Evolutionary conservation across 2,888 invertebrate species (phyloP).

Genomic region (Cecidostiba fungosa): DNA sequence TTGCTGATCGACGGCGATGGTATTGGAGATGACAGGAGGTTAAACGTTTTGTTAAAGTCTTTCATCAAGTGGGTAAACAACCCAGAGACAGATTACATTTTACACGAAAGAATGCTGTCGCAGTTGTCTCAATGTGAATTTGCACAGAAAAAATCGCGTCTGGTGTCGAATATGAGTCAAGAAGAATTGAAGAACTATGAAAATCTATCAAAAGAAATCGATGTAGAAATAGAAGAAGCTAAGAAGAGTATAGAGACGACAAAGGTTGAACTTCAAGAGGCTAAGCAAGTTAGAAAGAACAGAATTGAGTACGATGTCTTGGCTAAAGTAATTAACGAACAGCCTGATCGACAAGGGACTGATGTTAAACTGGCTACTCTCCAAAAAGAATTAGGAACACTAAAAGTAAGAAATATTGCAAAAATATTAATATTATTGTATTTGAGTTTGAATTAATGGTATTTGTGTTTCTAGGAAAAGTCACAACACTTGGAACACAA

Average conservation of each 20-base stretch:
- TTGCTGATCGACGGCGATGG: constrained; percentile 98
- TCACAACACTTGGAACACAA: constrained; percentile 88
- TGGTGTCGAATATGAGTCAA: constrained; percentile 91
- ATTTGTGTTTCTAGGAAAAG: constrained; percentile 82
- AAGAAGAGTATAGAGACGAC: constrained; percentile 91
- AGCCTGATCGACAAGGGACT: constrained; percentile 93
- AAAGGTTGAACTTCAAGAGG: constrained; percentile 90
- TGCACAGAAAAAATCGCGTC: constrained; percentile 91
- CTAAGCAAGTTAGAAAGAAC: constrained; percentile 93
- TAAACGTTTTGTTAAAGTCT: constrained; percentile 92
- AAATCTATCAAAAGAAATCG: constrained; percentile 88
- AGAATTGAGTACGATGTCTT: constrained; percentile 96
- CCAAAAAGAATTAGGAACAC: constrained; percentile 86
- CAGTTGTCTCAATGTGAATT: constrained; percentile 94
- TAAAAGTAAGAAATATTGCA: constrained; percentile 79
- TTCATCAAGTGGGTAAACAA: constrained; percentile 90
- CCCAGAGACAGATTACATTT: constrained; percentile 80
- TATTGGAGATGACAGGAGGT: constrained; percentile 95
- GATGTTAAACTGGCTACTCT: constrained; percentile 86
- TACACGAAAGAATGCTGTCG: constrained; percentile 90
- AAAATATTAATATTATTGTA: neutral
- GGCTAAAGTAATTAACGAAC: constrained; percentile 94
- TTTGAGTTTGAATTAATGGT: constrained; percentile 24
- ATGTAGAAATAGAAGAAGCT: constrained; percentile 89
- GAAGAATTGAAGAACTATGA: constrained; percentile 92